phyloP scores from a whole-genome alignment of 2,113 vertebrate genomes.

The Sterrhoptilus dennistouni region DNA sequence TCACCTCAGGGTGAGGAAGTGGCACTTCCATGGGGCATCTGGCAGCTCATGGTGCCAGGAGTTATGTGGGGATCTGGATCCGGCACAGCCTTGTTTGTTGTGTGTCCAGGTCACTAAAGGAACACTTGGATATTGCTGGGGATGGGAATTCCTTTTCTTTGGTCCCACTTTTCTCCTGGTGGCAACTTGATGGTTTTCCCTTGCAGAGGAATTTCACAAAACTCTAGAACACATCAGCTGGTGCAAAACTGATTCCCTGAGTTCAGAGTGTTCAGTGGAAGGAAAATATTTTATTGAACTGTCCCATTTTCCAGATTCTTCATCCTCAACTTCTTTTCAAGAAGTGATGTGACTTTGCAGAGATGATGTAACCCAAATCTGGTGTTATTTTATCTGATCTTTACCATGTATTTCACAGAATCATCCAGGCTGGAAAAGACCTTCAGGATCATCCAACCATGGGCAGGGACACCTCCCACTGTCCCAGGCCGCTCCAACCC shows the following conservation, averaged over 20 bases:
- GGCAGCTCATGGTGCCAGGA: neutral
- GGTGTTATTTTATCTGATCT: neutral
- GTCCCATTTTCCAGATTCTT: neutral
- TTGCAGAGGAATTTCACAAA: neutral
- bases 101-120: neutral
- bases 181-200: neutral
- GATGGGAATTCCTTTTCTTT: neutral
- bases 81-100: neutral
- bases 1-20: neutral
- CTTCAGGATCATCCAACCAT: fast-evolving
- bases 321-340: neutral
- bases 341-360: neutral
- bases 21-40: neutral
- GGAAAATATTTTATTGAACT: neutral
- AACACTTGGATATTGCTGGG: neutral
- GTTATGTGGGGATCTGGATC: neutral
- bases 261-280: neutral
- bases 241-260: neutral
- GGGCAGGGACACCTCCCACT: neutral
- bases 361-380: neutral
- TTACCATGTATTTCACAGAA: neutral
- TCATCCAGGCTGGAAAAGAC: neutral
- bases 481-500: no score
- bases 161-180: neutral
- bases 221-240: neutral